Conservation (phyloP, 2,797 vertebrate genomes). For the Meriones psammophilus region DNA sequence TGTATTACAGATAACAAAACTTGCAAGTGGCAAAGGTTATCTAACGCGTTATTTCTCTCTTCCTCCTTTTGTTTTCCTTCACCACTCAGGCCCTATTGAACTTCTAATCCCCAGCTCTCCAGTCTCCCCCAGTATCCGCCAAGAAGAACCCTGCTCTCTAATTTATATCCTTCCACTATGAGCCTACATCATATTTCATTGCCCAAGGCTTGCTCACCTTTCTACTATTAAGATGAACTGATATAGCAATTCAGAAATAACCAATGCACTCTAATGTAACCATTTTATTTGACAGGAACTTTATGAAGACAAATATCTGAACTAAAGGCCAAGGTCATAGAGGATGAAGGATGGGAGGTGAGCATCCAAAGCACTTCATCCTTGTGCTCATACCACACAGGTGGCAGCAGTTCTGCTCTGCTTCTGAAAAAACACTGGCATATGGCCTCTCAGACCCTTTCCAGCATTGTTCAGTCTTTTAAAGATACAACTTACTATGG, state of each 20-base stretch:
- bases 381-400: background rate
- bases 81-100: background rate
- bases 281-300: slow-evolving; percentile 19
- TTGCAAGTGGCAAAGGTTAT: background rate
- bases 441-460: background rate
- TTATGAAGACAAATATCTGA: background rate
- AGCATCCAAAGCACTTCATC: background rate
- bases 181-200: background rate
- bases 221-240: slow-evolving; percentile 2
- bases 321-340: background rate
- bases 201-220: background rate
- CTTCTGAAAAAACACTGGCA: slow-evolving; percentile 40
- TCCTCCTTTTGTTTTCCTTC: background rate
- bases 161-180: background rate
- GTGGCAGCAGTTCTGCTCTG: background rate
- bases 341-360: background rate
- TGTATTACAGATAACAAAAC: background rate
- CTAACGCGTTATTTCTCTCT: background rate
- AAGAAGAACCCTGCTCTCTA: background rate
- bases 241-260: slow-evolving; percentile 10
- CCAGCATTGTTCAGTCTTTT: slow-evolving; percentile 47
- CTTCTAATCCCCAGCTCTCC: background rate
- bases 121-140: background rate
- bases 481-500: background rate
- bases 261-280: background rate